These are phyloP conservation scores for Odocoileus virginianus DNA, from an alignment of 2,113 vertebrate genomes.

Conservation along the genomic window DNA sequence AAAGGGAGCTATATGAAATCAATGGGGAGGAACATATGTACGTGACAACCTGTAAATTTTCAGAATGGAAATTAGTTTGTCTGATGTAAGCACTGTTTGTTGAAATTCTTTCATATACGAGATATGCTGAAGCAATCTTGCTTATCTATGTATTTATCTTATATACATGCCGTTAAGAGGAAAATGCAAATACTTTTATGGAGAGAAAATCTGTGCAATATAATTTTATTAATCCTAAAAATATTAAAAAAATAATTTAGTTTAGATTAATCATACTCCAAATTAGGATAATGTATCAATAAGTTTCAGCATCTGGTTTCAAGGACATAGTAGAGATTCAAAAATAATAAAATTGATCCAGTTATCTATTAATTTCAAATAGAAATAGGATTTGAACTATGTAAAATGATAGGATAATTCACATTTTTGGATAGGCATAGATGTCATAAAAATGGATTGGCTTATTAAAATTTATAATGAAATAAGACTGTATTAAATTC, in stretches of 20 bases:
- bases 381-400: neutral
- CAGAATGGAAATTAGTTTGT: constrained; percentile 47
- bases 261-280: neutral
- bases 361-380: neutral
- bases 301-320: neutral
- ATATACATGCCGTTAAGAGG: neutral
- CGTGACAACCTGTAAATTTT: constrained; percentile 45
- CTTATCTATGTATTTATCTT: constrained; percentile 31
- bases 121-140: neutral
- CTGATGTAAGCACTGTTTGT: neutral
- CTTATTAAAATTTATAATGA: constrained; percentile 26
- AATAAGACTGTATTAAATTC: neutral
- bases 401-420: constrained; percentile 23
- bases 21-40: constrained; percentile 47
- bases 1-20: constrained; percentile 46
- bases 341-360: neutral
- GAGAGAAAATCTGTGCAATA: neutral
- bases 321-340: neutral
- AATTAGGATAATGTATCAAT: neutral
- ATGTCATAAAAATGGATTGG: neutral
- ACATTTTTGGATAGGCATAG: neutral
- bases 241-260: neutral
- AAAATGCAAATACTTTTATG: neutral
- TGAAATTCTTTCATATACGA: neutral
- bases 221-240: neutral